Conservation (phyloP, 1,140 invertebrate genomes). For the Rhynchophorus ferrugineus region DNA sequence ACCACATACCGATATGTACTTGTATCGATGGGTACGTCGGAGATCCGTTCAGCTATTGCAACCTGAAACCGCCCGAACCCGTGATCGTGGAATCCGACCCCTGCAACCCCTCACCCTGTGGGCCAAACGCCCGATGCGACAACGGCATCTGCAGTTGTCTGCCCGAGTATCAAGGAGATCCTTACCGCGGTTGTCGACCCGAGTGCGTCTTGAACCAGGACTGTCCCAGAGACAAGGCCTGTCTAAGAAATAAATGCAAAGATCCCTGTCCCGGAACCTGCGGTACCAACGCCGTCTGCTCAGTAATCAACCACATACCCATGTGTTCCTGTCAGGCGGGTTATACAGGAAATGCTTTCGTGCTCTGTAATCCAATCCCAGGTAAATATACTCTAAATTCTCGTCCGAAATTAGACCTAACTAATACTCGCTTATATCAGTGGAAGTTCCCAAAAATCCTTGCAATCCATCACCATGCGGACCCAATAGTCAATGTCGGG, state of each 20-base stretch:
- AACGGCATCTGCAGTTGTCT: constrained; percentile 45
- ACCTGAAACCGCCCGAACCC: constrained; percentile 35
- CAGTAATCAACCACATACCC: constrained; percentile 56
- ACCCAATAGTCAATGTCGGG: constrained; percentile 63
- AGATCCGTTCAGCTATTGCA: constrained; percentile 60
- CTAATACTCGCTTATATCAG: background rate
- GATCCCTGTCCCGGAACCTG: constrained; percentile 62
- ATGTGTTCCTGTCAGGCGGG: constrained; percentile 59
- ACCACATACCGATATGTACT: constrained; percentile 55
- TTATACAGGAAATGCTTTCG: constrained; percentile 57
- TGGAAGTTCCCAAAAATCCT: constrained; percentile 41
- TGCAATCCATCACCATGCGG: constrained; percentile 61
- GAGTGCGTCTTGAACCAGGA: constrained; percentile 64
- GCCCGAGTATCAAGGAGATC: constrained; percentile 46
- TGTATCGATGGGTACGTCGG: constrained; percentile 60
- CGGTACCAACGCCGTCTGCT: constrained; percentile 58
- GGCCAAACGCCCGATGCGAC: constrained; percentile 40
- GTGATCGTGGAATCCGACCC: constrained; percentile 34
- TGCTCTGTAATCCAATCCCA: constrained; percentile 50
- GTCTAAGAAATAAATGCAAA: constrained; percentile 55
- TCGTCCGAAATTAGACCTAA: constrained; percentile 15
- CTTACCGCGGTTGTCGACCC: constrained; percentile 49
- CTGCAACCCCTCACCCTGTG: constrained; percentile 46
- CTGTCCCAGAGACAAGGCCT: constrained; percentile 55
- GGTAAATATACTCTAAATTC: constrained; percentile 43